Conservation (phyloP, 2,888 invertebrate genomes). For the Dermolepida albohirtum region DNA sequence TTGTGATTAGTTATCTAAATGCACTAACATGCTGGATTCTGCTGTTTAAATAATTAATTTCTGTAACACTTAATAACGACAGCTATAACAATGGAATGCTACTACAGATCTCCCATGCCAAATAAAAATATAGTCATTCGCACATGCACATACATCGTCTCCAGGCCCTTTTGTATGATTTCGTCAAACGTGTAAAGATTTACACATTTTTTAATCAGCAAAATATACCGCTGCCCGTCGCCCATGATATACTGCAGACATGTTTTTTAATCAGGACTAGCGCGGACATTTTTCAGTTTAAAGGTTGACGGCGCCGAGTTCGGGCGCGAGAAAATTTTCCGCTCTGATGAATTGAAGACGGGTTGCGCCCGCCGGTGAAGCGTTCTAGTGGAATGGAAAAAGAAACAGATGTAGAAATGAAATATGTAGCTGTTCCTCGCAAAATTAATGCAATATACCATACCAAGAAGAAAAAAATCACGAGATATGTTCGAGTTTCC, state of each 20-base stretch:
- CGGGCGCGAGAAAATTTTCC: constrained; percentile 8
- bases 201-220: constrained; percentile 22
- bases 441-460: constrained; percentile 20
- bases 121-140: too few species aligned
- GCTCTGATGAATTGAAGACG: constrained; percentile 19
- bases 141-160: too few species aligned
- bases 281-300: constrained; percentile 22
- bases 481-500: constrained; percentile 22
- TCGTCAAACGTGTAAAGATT: constrained; percentile 10
- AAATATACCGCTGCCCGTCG: not conserved
- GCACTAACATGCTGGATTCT: too few species aligned
- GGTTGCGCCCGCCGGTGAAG: not conserved
- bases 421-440: constrained; percentile 13
- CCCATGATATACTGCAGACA: constrained; percentile 8
- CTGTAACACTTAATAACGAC: too few species aligned
- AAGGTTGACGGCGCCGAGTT: not conserved
- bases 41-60: too few species aligned
- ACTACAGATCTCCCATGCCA: too few species aligned
- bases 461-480: constrained; percentile 11
- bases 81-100: too few species aligned
- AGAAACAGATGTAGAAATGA: constrained; percentile 21
- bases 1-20: too few species aligned
- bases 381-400: too few species aligned
- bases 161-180: not conserved
- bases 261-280: constrained; percentile 19